These are phyloP conservation scores for Apotomis betuletana DNA, from an alignment of 2,888 invertebrate genomes.

Conservation along the genomic window DNA sequence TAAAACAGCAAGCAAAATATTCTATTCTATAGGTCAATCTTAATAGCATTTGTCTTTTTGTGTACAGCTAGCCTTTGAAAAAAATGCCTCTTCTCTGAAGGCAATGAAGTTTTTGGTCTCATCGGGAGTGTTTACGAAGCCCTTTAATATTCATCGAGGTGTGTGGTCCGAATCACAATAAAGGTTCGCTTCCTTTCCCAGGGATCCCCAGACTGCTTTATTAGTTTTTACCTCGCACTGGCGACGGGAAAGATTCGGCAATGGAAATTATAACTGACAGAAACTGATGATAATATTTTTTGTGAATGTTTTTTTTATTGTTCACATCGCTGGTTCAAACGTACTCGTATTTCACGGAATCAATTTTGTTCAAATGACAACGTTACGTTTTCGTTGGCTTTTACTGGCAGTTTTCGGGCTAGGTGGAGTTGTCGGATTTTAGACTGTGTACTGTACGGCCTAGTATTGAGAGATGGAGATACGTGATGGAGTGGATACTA, in stretches of 20 bases:
- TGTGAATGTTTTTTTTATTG: constrained; percentile 13
- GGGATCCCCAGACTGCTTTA: constrained; percentile 15
- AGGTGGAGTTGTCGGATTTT: not conserved
- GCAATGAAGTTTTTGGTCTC: not conserved
- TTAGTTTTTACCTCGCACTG: constrained; percentile 31
- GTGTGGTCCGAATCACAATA: constrained; percentile 22
- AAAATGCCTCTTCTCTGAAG: no score
- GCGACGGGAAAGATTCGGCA: not conserved
- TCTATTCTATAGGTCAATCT: no score
- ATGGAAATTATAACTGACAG: constrained; percentile 11
- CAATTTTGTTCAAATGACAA: constrained; percentile 36
- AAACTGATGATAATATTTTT: constrained; percentile 10
- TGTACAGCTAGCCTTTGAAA: no score
- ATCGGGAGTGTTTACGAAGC: not conserved
- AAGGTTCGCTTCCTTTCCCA: not conserved
- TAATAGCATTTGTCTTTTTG: no score
- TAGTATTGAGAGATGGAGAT: constrained; percentile 5
- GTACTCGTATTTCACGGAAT: constrained; percentile 28
- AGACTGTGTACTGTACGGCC: not conserved
- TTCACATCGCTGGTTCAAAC: constrained; percentile 8
- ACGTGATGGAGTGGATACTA: not conserved
- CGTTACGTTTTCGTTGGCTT: constrained; percentile 19
- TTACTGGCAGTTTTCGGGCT: constrained; percentile 18
- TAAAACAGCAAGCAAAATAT: no score
- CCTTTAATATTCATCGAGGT: constrained; percentile 12